Evolutionary conservation across 2,113 vertebrate species (phyloP).

Genomic region (Tachysurus fulvidraco): DNA sequence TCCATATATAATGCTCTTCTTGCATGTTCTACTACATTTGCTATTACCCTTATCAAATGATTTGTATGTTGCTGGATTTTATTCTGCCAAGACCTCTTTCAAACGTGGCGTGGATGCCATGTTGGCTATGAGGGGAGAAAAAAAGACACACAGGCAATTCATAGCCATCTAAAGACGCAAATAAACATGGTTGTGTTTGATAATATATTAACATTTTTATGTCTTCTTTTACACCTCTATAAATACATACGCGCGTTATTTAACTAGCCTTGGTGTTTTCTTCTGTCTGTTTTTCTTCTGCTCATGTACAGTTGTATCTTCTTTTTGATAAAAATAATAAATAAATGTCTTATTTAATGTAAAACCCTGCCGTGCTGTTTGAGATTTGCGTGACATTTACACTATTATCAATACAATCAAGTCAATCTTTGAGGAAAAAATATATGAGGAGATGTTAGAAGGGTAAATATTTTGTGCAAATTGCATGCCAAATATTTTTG

Average conservation of each 20-base stretch:
- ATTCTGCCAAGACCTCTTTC: slow-evolving; percentile 2
- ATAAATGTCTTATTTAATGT: slow-evolving; percentile 49
- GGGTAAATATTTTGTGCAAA: background rate
- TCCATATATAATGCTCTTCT: slow-evolving; percentile 7
- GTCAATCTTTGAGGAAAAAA: background rate
- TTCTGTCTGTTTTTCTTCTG: slow-evolving; percentile 20
- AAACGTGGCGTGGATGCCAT: background rate
- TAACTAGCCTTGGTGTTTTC: background rate
- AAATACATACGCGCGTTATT: slow-evolving; percentile 11
- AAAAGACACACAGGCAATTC: background rate
- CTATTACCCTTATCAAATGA: slow-evolving; percentile 29
- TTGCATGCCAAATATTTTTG: no score
- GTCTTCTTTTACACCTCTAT: background rate
- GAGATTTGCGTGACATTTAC: background rate
- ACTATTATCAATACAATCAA: background rate
- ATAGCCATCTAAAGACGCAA: background rate
- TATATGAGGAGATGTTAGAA: background rate
- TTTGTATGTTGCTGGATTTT: slow-evolving; percentile 34
- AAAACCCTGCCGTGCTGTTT: background rate
- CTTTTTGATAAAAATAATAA: slow-evolving; percentile 36
- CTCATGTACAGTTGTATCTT: slow-evolving; percentile 25
- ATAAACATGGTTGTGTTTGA: slow-evolving; percentile 8
- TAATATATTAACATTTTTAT: slow-evolving; percentile 9
- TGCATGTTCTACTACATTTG: slow-evolving; percentile 34
- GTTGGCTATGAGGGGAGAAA: background rate